Percentiles rank a stretch among this genome's conserved stretches.
phyloP scores from a whole-genome alignment of 2,797 vertebrate genomes.

The Girardinus metallicus region DNA sequence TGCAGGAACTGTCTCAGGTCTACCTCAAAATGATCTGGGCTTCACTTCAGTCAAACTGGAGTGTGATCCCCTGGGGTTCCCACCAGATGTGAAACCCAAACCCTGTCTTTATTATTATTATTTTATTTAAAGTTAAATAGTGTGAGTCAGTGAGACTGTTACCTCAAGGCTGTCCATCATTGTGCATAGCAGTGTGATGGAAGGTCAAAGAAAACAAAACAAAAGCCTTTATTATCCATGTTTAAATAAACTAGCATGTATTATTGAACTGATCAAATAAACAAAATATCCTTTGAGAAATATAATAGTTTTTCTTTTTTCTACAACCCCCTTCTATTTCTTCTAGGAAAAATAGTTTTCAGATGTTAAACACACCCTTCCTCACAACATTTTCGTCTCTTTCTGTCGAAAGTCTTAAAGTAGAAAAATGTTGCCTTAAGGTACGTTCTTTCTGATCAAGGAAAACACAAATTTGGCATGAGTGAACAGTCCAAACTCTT shows the following conservation, averaged over 20 bases:
- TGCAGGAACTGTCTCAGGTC: constrained; percentile 44
- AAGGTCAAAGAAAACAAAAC: constrained; percentile 3
- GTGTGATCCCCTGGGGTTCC: constrained; percentile 28
- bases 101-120: constrained; percentile 11
- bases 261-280: constrained; percentile 9
- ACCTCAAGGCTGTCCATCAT: constrained; percentile 17
- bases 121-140: constrained; percentile 29
- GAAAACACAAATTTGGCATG: background rate
- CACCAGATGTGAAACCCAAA: constrained; percentile 51
- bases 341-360: constrained; percentile 15
- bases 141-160: constrained; percentile 14
- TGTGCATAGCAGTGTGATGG: background rate
- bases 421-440: background rate
- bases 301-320: background rate
- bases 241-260: background rate
- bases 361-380: constrained; percentile 12
- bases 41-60: constrained; percentile 56
- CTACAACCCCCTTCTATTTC: background rate
- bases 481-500: background rate
- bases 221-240: constrained; percentile 8
- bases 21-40: constrained; percentile 37
- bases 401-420: background rate
- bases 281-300: constrained; percentile 16
- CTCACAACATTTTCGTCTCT: background rate
- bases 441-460: background rate